phyloP scores from a whole-genome alignment of 1,140 invertebrate genomes.

The Lordiphosa mommai region DNA sequence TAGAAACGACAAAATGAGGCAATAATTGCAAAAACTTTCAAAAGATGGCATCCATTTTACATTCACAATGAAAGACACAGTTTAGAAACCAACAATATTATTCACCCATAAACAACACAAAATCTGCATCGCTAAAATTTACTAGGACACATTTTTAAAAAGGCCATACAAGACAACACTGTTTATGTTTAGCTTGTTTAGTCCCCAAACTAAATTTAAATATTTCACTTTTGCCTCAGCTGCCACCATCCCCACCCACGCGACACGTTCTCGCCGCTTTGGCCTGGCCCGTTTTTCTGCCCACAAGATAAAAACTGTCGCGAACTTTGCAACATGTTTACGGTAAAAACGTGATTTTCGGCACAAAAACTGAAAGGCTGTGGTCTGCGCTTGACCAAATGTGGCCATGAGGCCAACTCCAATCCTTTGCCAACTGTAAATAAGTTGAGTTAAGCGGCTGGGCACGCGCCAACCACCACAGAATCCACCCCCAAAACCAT shows the following conservation, averaged over 20 bases:
- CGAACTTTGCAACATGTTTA: constrained; percentile 77
- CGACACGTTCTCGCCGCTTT: constrained; percentile 55
- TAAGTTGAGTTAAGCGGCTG: constrained; percentile 65
- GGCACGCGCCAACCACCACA: constrained; percentile 36
- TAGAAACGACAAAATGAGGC: too few species aligned
- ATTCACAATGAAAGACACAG: too few species aligned
- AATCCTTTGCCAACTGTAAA: constrained; percentile 68
- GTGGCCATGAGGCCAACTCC: constrained; percentile 41
- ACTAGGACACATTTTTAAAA: too few species aligned
- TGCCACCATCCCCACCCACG: not conserved
- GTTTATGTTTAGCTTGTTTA: constrained; percentile 11
- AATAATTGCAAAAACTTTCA: too few species aligned
- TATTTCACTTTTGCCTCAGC: constrained; percentile 39
- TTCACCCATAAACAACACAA: too few species aligned
- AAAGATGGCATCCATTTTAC: too few species aligned
- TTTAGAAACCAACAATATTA: too few species aligned
- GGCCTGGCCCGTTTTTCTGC: constrained; percentile 34
- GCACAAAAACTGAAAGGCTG: constrained; percentile 47
- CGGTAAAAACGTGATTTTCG: constrained; percentile 77
- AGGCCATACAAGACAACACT: constrained; percentile 3
- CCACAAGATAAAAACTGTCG: constrained; percentile 64
- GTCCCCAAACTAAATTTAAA: constrained; percentile 52
- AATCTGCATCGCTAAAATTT: too few species aligned
- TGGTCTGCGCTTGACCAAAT: constrained; percentile 53
- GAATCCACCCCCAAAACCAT: constrained; percentile 11